These are phyloP conservation scores for Achatina immaculata DNA, from an alignment of 1,140 invertebrate species.

Conservation along the genomic window DNA sequence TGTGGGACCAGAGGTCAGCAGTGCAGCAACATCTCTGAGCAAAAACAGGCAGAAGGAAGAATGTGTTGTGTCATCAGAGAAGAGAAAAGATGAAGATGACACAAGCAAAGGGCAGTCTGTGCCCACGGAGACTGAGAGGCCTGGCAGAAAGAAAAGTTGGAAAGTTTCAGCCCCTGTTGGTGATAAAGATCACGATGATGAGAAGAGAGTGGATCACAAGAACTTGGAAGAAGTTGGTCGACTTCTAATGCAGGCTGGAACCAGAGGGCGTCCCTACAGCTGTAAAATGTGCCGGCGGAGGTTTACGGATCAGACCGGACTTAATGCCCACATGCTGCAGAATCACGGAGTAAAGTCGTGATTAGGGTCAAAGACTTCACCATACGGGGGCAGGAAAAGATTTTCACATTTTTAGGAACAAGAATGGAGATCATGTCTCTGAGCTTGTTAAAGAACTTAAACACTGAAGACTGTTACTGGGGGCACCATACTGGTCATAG, in stretches of 20 bases:
- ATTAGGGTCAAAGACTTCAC: no score
- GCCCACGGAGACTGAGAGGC: background rate
- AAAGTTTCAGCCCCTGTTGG: background rate
- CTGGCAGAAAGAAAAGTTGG: background rate
- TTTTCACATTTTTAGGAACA: no score
- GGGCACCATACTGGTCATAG: no score
- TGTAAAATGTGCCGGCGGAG: constrained; percentile 31
- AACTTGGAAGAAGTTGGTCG: background rate
- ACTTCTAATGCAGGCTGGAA: constrained; percentile 28
- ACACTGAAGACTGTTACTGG: no score
- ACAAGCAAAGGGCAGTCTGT: background rate
- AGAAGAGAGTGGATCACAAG: background rate
- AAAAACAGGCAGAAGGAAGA: background rate
- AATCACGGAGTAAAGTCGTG: constrained; percentile 24
- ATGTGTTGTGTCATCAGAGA: background rate
- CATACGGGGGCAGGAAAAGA: no score
- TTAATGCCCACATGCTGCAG: constrained; percentile 22
- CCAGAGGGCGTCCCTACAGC: constrained; percentile 32
- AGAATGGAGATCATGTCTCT: no score
- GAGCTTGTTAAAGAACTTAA: no score
- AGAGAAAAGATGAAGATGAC: background rate
- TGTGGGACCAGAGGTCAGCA: background rate
- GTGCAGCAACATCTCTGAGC: background rate
- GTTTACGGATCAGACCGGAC: constrained; percentile 20
- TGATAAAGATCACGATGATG: constrained; percentile 22